A percentile compares a stretch with the other conserved stretches of the same genome.
Evolutionary conservation across 2,113 vertebrate species (phyloP).

Genomic region (Bagarius yarrelli): DNA sequence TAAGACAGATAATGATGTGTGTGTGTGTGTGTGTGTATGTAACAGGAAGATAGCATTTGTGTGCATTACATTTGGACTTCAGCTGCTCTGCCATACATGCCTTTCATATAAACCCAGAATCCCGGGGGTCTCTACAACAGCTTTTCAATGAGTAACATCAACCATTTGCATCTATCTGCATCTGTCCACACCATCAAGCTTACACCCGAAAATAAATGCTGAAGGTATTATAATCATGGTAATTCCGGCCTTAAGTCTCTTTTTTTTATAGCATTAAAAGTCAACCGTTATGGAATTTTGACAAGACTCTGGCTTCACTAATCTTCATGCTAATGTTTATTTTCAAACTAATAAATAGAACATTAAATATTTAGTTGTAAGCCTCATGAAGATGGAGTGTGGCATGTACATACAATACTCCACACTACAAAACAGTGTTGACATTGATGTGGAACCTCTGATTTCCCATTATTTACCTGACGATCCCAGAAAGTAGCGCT

Average conservation of each 20-base stretch:
- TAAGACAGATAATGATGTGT: slow-evolving; percentile 24
- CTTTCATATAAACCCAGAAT: slow-evolving; percentile 50
- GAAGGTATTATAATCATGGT: slow-evolving; percentile 61
- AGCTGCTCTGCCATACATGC: slow-evolving; percentile 49
- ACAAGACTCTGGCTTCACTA: slow-evolving; percentile 56
- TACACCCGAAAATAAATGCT: slow-evolving; percentile 66
- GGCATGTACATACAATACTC: background rate
- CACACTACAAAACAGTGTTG: slow-evolving; percentile 26
- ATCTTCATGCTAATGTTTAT: slow-evolving; percentile 63
- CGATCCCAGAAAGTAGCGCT: slow-evolving; percentile 85
- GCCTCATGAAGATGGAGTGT: background rate
- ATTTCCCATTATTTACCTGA: slow-evolving; percentile 72
- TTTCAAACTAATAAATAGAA: slow-evolving; percentile 62
- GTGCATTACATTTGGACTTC: slow-evolving; percentile 31
- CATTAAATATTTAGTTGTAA: slow-evolving; percentile 53
- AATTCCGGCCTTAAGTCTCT: slow-evolving; percentile 45
- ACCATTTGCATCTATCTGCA: slow-evolving; percentile 64
- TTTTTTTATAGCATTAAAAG: slow-evolving; percentile 64
- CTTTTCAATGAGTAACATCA: slow-evolving; percentile 60
- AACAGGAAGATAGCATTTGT: slow-evolving; percentile 2
- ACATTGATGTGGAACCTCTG: background rate
- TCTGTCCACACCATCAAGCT: slow-evolving; percentile 56
- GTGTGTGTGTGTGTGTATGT: slow-evolving; percentile 1
- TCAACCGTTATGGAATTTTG: slow-evolving; percentile 60
- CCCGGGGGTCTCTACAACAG: slow-evolving; percentile 49